These are phyloP conservation scores for Chaetophractus vellerosus DNA, from an alignment of 2,797 vertebrate genomes.

Conservation along the genomic window DNA sequence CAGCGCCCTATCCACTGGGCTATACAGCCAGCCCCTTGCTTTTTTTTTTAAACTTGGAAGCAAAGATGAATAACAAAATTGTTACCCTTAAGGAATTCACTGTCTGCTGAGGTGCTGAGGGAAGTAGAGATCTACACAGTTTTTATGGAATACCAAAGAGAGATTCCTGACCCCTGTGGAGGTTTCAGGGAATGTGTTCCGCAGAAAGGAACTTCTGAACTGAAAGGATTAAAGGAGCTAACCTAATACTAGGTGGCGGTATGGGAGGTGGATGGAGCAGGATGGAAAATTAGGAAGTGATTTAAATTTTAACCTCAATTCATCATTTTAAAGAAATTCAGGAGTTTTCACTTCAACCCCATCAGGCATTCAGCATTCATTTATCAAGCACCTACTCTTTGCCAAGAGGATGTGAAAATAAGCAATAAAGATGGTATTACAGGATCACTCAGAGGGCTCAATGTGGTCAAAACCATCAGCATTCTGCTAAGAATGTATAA, in stretches of 20 bases:
- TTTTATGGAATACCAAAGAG: neutral
- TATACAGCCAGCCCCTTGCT: too few relatives aligned
- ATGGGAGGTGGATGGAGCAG: too few relatives aligned
- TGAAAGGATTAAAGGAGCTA: neutral
- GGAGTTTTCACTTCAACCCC: neutral
- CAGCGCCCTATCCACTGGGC: too few relatives aligned
- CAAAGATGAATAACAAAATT: neutral
- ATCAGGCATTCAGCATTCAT: neutral
- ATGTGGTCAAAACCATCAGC: neutral
- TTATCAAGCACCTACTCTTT: neutral
- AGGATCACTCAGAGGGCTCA: neutral
- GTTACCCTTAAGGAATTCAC: neutral
- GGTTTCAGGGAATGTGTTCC: neutral
- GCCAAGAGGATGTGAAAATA: neutral
- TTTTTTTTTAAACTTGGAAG: neutral
- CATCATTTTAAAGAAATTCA: neutral
- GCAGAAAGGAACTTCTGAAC: neutral
- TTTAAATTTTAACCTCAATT: slow-evolving; percentile 6
- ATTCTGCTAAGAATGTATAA: neutral
- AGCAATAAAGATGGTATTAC: neutral
- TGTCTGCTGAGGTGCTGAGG: neutral
- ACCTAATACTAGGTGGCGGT: too few relatives aligned
- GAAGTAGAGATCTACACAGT: neutral
- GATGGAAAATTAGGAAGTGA: neutral
- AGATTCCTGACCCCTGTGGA: neutral